Conservation (phyloP, 2,888 invertebrate genomes). For the Patella pellucida region DNA sequence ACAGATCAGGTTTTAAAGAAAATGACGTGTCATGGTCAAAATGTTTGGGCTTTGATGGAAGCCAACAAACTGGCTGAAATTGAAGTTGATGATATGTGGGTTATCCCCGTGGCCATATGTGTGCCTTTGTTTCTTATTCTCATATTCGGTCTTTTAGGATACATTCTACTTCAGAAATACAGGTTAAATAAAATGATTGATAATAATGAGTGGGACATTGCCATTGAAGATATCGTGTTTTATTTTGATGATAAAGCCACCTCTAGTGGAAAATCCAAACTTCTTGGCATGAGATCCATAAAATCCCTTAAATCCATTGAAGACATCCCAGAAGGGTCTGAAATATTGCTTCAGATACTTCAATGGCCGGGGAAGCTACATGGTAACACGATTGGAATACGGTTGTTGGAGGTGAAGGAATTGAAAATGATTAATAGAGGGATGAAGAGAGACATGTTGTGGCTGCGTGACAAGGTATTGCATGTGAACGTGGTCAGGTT, state of each 20-base stretch:
- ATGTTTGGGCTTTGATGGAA: conserved; percentile 45
- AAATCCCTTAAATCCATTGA: conserved; percentile 39
- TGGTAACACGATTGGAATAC: conserved; percentile 45
- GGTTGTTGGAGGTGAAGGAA: conserved; percentile 42
- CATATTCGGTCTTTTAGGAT: conserved; percentile 37
- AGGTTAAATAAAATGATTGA: conserved; percentile 48
- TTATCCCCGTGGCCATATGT: conserved; percentile 40
- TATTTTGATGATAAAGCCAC: conserved; percentile 42
- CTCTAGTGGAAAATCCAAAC: conserved; percentile 34
- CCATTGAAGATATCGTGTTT: conserved; percentile 56
- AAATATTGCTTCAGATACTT: conserved; percentile 39
- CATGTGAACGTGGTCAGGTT: conserved; percentile 60
- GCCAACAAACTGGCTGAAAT: conserved; percentile 44
- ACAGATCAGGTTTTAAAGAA: conserved; percentile 41
- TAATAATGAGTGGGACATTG: conserved; percentile 55
- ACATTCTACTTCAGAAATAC: conserved; percentile 45
- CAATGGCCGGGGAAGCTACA: conserved; percentile 62
- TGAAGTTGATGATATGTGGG: conserved; percentile 42
- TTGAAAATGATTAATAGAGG: conserved; percentile 26
- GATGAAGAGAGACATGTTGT: conserved; percentile 49
- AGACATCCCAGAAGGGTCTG: conserved; percentile 39
- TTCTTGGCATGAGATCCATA: conserved; percentile 34
- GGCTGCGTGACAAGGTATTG: conserved; percentile 52
- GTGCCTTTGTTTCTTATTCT: conserved; percentile 41
- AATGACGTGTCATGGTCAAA: conserved; percentile 50